These are phyloP conservation scores for Cistogaster globosa DNA, from an alignment of 2,888 invertebrate species.

Conservation along the genomic window DNA sequence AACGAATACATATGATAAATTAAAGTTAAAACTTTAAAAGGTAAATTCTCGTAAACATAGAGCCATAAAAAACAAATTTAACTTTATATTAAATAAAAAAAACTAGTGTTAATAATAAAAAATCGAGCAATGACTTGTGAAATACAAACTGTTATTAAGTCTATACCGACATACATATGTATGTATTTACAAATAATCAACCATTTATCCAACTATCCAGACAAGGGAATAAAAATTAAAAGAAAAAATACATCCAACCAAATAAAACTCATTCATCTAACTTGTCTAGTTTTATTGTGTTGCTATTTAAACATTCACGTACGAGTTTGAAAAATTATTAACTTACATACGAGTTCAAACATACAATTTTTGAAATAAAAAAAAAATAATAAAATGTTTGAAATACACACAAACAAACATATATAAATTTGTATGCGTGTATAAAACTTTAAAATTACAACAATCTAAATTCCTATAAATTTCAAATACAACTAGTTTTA, in stretches of 20 bases:
- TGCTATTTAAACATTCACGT: constrained; percentile 53
- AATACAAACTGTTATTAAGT: constrained; percentile 23
- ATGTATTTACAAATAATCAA: neutral
- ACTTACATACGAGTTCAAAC: neutral
- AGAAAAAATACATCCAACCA: constrained; percentile 3
- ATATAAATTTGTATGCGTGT: neutral
- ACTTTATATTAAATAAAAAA: neutral
- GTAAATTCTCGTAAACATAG: neutral
- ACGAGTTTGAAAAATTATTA: constrained; percentile 32
- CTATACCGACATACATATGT: neutral
- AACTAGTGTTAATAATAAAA: neutral
- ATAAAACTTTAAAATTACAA: constrained; percentile 40
- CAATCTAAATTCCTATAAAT: constrained; percentile 54
- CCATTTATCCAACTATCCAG: constrained; percentile 37
- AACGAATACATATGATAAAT: too few relatives aligned
- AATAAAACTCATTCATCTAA: constrained; percentile 54
- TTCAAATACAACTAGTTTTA: constrained; percentile 36
- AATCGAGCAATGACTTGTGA: constrained; percentile 58
- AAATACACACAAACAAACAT: neutral
- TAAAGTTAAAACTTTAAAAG: neutral
- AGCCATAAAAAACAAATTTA: constrained; percentile 11
- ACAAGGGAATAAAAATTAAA: neutral
- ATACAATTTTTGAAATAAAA: neutral
- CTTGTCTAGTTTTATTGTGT: constrained; percentile 67
- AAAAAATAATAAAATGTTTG: neutral